phyloP scores from a whole-genome alignment of 2,888 invertebrate species.

The Macrostomum cliftonense region DNA sequence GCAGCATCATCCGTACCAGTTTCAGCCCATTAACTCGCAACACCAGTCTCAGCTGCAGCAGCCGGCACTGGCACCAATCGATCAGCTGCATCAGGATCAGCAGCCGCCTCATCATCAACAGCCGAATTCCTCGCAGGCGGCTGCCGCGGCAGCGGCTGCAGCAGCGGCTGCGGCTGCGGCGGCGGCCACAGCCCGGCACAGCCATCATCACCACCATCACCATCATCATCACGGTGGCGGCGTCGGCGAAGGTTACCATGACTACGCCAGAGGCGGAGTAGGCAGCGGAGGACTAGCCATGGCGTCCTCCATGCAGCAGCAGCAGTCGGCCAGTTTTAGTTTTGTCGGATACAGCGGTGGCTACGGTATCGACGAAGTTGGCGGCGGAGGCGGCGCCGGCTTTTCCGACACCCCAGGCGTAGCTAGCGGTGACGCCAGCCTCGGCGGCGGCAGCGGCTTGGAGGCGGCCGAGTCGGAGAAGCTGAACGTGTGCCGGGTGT shows the following conservation, averaged over 20 bases:
- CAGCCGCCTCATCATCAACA: background rate
- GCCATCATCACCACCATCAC: conserved; percentile 16
- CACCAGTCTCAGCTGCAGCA: no score
- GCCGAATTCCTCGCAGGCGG: no score
- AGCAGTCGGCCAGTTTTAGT: background rate
- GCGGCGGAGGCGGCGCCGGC: background rate
- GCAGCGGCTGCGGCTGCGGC: background rate
- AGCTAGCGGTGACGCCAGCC: background rate
- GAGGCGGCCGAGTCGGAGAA: conserved; percentile 6
- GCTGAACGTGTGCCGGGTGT: conserved; percentile 74
- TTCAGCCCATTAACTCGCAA: no score
- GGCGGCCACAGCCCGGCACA: conserved; percentile 15
- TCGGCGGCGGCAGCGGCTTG: no score
- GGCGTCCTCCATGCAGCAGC: conserved; percentile 10
- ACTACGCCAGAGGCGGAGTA: no score
- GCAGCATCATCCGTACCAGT: no score
- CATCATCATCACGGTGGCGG: background rate
- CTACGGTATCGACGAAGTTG: background rate
- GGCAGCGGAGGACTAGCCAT: background rate
- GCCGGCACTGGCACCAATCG: no score
- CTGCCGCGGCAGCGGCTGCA: no score
- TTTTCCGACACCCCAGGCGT: background rate
- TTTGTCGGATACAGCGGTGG: background rate
- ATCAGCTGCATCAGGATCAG: background rate
- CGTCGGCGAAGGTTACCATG: background rate